Evolutionary conservation across 2,113 vertebrate genomes (phyloP).

Genomic region (Odocoileus virginianus): DNA sequence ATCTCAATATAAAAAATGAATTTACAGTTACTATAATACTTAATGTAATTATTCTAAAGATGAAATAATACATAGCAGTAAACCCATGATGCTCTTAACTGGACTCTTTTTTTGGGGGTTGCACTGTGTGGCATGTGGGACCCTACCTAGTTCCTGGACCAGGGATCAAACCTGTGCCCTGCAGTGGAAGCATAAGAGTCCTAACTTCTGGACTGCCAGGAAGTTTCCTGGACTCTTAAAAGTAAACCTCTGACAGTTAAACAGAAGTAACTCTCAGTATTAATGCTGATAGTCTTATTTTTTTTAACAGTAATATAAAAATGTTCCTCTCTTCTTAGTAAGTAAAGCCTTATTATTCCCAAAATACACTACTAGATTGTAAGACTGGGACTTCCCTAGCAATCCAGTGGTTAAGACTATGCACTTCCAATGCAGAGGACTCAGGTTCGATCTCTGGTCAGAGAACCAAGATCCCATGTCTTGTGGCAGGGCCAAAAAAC

Average conservation of each 20-base stretch:
- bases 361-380: neutral
- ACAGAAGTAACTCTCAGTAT: neutral
- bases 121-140: neutral
- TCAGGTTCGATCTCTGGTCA: neutral
- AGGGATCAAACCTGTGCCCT: neutral
- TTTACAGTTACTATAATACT: neutral
- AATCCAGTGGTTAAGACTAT: neutral
- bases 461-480: neutral
- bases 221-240: neutral
- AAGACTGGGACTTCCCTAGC: neutral
- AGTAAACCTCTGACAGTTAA: neutral
- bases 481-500: neutral
- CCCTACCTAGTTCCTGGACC: neutral
- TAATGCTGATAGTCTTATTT: neutral
- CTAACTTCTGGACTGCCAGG: neutral
- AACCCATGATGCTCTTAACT: neutral
- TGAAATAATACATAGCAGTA: neutral
- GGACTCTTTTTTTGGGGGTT: neutral
- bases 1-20: neutral
- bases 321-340: neutral
- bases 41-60: neutral
- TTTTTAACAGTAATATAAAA: neutral
- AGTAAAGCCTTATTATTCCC: neutral
- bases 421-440: neutral
- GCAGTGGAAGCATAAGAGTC: neutral